Conservation (phyloP, 2,113 vertebrate species). For the Tretioscincus oriximinensis region DNA sequence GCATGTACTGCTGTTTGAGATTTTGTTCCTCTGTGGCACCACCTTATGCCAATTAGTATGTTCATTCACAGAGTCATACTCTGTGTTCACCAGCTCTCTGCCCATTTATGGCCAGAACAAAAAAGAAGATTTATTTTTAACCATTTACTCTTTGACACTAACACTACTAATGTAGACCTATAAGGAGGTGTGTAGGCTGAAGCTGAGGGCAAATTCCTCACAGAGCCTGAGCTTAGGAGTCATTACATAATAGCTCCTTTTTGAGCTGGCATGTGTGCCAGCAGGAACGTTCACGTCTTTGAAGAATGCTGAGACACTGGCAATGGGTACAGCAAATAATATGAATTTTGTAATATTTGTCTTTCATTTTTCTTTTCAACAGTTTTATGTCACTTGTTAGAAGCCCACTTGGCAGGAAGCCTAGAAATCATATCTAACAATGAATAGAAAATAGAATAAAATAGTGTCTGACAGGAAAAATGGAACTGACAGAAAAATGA, state of each 20-base stretch:
- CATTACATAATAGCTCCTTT: background rate
- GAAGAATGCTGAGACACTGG: rapidly evolving
- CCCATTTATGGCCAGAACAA: background rate
- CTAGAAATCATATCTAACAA: too few relatives aligned
- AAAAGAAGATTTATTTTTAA: background rate
- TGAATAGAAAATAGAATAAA: too few relatives aligned
- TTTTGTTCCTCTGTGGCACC: too few relatives aligned
- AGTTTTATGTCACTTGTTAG: too few relatives aligned
- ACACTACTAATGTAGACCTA: background rate
- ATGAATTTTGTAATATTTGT: background rate
- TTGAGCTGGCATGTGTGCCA: background rate
- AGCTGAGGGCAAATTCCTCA: too few relatives aligned
- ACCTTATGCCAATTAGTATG: background rate
- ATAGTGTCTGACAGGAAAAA: too few relatives aligned
- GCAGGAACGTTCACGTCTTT: background rate
- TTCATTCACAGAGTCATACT: background rate
- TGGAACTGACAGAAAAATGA: too few relatives aligned
- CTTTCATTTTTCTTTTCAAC: too few relatives aligned
- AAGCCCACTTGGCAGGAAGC: too few relatives aligned
- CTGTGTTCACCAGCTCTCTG: background rate
- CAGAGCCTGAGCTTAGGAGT: background rate
- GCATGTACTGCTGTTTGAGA: too few relatives aligned
- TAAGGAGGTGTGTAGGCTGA: background rate
- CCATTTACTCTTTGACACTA: background rate
- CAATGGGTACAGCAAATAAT: background rate